Conservation (phyloP, 2,888 invertebrate genomes). For the Steromphala cineraria region DNA sequence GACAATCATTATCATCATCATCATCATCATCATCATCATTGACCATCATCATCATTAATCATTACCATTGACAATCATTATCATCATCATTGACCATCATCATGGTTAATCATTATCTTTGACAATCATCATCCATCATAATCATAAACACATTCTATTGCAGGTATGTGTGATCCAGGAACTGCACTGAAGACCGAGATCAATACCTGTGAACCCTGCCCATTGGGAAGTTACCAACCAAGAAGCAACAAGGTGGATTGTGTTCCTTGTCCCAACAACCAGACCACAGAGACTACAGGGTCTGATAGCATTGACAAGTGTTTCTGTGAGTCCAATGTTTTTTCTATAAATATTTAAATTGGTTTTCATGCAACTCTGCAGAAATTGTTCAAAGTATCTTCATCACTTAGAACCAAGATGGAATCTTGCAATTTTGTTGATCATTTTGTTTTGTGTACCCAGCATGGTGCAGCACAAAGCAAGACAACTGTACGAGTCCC, state of each 20-base stretch:
- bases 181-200: neutral
- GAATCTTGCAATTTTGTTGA: too few relatives aligned
- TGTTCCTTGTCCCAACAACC: conserved; percentile 91
- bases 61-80: too few relatives aligned
- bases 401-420: too few relatives aligned
- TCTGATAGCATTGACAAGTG: conserved; percentile 82
- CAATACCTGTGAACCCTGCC: conserved; percentile 84
- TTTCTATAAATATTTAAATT: too few relatives aligned
- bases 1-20: too few relatives aligned
- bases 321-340: conserved; percentile 25
- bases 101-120: too few relatives aligned
- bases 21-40: too few relatives aligned
- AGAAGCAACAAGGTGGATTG: conserved; percentile 77
- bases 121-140: too few relatives aligned
- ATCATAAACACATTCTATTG: neutral
- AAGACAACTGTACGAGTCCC: conserved; percentile 1
- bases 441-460: neutral
- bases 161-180: conserved; percentile 3
- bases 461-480: neutral
- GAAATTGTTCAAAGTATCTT: too few relatives aligned
- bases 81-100: too few relatives aligned
- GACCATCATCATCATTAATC: too few relatives aligned
- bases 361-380: too few relatives aligned
- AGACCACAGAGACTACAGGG: conserved; percentile 88
- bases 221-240: conserved; percentile 85